These are phyloP conservation scores for Procapra przewalskii DNA, from an alignment of 2,113 vertebrate species.

Conservation along the genomic window DNA sequence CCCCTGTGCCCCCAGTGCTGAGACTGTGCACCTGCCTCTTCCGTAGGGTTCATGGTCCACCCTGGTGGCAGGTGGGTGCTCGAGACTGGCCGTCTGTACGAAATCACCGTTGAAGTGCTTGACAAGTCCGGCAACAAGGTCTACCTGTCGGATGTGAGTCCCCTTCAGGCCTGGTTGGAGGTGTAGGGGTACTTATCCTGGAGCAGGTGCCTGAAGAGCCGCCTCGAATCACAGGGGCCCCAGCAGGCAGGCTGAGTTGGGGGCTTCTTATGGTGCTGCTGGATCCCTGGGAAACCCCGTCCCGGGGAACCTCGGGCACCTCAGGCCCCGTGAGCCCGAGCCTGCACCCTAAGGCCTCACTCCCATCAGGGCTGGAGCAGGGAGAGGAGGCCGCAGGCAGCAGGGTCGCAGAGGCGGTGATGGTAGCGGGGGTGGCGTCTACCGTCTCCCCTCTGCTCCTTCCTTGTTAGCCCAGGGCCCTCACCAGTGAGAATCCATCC, in stretches of 20 bases:
- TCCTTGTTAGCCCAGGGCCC: neutral
- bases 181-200: neutral
- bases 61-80: conserved; percentile 96
- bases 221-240: neutral
- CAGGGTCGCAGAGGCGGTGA: neutral
- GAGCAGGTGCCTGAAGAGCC: neutral
- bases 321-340: neutral
- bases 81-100: conserved; percentile 88
- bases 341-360: accelerated
- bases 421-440: accelerated
- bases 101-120: conserved; percentile 90
- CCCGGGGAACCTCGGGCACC: accelerated
- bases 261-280: neutral
- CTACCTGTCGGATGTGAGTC: conserved; percentile 93
- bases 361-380: accelerated
- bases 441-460: neutral
- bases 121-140: conserved; percentile 94
- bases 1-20: neutral
- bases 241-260: neutral
- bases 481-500: neutral
- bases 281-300: neutral
- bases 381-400: neutral
- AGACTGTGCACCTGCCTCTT: conserved; percentile 33
- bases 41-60: conserved; percentile 89
- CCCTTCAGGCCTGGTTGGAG: accelerated